A percentile compares a stretch with the other conserved stretches of the same genome.
Conservation (phyloP, 2,113 vertebrate genomes). For the Istiophorus platypterus region DNA sequence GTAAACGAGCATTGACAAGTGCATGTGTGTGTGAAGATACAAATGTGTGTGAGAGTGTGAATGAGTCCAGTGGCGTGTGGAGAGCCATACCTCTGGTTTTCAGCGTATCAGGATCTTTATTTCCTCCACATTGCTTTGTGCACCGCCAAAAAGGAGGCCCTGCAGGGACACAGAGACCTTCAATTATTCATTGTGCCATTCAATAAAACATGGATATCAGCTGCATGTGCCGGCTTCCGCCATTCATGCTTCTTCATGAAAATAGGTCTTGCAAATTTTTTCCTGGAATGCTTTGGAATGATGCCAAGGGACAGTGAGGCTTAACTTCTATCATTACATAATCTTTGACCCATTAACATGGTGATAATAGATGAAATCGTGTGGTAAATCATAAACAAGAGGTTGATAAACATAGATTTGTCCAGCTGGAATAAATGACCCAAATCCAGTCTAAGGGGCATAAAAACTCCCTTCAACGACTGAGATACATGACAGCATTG, state of each 20-base stretch:
- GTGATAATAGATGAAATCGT: background rate
- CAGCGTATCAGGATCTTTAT: slow-evolving; percentile 75
- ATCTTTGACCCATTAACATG: background rate
- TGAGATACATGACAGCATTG: background rate
- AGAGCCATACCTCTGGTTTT: slow-evolving; percentile 74
- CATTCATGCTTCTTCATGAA: slow-evolving; percentile 40
- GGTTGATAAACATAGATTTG: background rate
- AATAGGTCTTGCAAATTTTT: slow-evolving; percentile 35
- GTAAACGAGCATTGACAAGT: background rate
- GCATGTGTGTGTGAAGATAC: slow-evolving; percentile 16
- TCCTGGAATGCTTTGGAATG: slow-evolving; percentile 16
- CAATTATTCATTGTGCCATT: slow-evolving; percentile 69
- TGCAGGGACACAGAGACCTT: slow-evolving; percentile 71
- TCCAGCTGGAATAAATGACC: slow-evolving; percentile 22
- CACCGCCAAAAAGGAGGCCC: slow-evolving; percentile 68
- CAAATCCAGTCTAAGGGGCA: background rate
- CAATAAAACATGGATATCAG: slow-evolving; percentile 73
- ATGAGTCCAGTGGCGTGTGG: slow-evolving; percentile 3
- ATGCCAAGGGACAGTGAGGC: background rate
- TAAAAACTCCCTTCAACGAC: background rate
- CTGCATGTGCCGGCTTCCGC: slow-evolving; percentile 8
- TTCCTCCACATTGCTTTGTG: slow-evolving; percentile 80
- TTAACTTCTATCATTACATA: background rate
- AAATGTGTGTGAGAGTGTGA: slow-evolving; percentile 5
- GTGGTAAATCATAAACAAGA: background rate